These are phyloP conservation scores for Allacma fusca DNA, from an alignment of 2,888 invertebrate genomes.

Conservation along the genomic window DNA sequence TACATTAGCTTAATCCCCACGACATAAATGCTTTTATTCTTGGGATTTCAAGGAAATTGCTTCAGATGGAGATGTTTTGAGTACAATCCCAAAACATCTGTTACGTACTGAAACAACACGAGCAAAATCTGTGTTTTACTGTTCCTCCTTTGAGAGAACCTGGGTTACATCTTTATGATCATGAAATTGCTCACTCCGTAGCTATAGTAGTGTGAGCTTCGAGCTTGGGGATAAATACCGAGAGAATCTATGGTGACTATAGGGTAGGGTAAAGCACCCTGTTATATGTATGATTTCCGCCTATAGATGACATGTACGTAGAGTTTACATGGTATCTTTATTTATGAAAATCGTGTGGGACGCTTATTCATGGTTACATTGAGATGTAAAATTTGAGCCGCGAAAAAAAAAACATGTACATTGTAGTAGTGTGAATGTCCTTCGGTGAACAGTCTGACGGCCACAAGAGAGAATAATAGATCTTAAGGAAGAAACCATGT, in stretches of 20 bases:
- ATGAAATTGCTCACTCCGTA: too few species aligned
- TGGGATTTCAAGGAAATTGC: not conserved
- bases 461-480: constrained; percentile 6
- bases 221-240: too few species aligned
- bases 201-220: too few species aligned
- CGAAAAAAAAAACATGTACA: not conserved
- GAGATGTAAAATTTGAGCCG: not conserved
- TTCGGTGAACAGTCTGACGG: not conserved
- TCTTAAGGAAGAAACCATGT: constrained; percentile 2
- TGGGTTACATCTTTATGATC: not conserved
- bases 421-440: not conserved
- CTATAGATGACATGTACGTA: too few species aligned
- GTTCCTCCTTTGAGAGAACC: not conserved
- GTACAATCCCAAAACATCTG: not conserved
- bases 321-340: too few species aligned
- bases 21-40: not conserved
- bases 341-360: too few species aligned
- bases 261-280: too few species aligned
- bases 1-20: not conserved
- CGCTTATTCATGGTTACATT: not conserved
- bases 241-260: too few species aligned
- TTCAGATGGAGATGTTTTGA: not conserved
- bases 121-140: not conserved
- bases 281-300: too few species aligned
- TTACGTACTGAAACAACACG: not conserved